A percentile compares a stretch with the other conserved stretches of the same genome.
phyloP scores from a whole-genome alignment of 2,797 vertebrate species.

The Pseudochirops corinnae region DNA sequence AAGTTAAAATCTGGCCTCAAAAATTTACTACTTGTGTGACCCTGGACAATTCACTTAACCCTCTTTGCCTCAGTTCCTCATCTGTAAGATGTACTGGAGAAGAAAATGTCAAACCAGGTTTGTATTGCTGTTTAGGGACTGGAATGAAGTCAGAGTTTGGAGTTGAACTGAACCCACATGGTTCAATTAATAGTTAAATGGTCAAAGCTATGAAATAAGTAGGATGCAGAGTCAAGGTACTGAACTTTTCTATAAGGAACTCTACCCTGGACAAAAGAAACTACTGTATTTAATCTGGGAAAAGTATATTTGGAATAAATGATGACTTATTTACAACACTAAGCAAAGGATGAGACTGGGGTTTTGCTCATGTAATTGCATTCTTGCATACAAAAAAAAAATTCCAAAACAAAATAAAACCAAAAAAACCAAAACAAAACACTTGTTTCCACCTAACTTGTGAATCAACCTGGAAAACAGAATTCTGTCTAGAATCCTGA shows the following conservation, averaged over 20 bases:
- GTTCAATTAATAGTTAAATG: neutral
- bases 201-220: neutral
- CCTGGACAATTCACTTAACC: too few relatives aligned
- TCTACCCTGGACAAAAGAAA: neutral
- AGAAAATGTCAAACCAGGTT: too few relatives aligned
- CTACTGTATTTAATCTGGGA: slow-evolving; percentile 1
- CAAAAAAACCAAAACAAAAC: neutral
- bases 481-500: slow-evolving; percentile 19
- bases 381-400: neutral
- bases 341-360: neutral
- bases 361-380: neutral
- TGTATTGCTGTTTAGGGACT: neutral
- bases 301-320: slow-evolving; percentile 36
- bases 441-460: slow-evolving; percentile 24
- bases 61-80: too few relatives aligned
- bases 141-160: neutral
- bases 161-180: neutral
- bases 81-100: too few relatives aligned
- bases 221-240: neutral
- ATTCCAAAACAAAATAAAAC: neutral
- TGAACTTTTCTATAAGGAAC: neutral
- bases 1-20: too few relatives aligned
- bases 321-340: neutral
- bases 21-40: too few relatives aligned
- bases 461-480: slow-evolving; percentile 29